Evolutionary conservation across 1,140 invertebrate species (phyloP).

Genomic region (Drosophila pruinosa): DNA sequence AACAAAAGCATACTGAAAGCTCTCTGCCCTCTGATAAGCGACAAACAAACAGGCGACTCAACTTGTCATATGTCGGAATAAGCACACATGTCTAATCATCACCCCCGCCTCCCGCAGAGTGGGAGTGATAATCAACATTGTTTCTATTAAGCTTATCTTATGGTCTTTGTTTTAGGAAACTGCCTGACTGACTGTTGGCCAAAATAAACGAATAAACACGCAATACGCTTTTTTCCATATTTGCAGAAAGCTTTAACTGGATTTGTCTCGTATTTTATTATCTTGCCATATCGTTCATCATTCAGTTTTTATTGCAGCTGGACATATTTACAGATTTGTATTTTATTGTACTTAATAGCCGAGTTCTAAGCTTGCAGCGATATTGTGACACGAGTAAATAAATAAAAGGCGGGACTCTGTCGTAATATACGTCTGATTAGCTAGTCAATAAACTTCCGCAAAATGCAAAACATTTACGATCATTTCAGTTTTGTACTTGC

Average conservation of each 20-base stretch:
- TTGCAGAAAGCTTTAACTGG: neutral
- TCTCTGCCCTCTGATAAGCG: conserved; percentile 22
- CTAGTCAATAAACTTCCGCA: neutral
- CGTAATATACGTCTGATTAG: conserved; percentile 6
- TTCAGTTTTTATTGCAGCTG: neutral
- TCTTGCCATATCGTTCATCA: neutral
- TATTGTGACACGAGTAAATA: conserved; percentile 38
- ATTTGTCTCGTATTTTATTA: conserved; percentile 1
- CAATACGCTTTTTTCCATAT: conserved; percentile 13
- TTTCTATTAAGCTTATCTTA: conserved; percentile 19
- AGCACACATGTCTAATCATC: neutral
- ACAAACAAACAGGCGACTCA: conserved; percentile 6
- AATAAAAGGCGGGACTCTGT: neutral
- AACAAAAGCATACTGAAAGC: conserved; percentile 27
- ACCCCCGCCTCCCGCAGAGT: neutral
- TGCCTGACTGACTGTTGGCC: neutral
- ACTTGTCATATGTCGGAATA: conserved; percentile 12
- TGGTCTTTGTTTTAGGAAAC: conserved; percentile 12
- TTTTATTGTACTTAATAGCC: no score
- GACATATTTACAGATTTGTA: neutral
- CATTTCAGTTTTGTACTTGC: no score
- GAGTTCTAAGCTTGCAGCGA: conserved; percentile 33
- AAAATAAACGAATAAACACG: neutral
- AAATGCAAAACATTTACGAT: neutral
- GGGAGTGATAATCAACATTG: neutral